Percentiles rank a stretch among this genome's conserved stretches.
Conservation (phyloP, 2,797 vertebrate genomes). For the Acrocephalus scirpaceus region DNA sequence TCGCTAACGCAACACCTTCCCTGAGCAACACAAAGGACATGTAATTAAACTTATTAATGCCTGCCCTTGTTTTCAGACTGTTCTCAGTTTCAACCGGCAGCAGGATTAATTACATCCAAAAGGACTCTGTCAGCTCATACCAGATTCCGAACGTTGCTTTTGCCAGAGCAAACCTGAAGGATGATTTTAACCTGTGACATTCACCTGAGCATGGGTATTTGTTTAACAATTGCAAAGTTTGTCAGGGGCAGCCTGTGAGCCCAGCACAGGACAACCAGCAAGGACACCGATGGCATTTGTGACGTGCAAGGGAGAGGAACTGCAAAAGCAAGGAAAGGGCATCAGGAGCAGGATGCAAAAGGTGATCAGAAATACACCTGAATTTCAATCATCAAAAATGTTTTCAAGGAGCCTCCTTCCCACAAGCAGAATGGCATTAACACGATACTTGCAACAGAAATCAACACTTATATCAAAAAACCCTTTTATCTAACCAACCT, state of each 20-base stretch:
- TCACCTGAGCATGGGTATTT: background rate
- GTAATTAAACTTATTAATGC: constrained; percentile 55
- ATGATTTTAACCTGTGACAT: background rate
- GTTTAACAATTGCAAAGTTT: background rate
- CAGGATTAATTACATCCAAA: constrained; percentile 30
- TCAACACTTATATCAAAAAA: rapidly evolving
- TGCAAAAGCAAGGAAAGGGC: background rate
- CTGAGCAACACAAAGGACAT: background rate
- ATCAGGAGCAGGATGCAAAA: background rate
- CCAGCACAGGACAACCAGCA: background rate
- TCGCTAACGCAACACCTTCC: background rate
- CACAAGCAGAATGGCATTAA: background rate
- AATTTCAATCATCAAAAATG: background rate
- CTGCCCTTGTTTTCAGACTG: constrained; percentile 38
- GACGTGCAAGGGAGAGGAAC: rapidly evolving
- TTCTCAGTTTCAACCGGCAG: constrained; percentile 1
- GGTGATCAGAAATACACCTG: background rate
- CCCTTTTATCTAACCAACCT: background rate
- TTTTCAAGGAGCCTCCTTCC: background rate
- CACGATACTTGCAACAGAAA: background rate
- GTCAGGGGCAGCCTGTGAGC: background rate
- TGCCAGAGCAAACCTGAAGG: background rate
- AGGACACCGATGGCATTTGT: rapidly evolving
- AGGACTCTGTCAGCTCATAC: constrained; percentile 27
- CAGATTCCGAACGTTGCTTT: background rate